Base-by-base conservation (phyloP, 2,113 vertebrate species). In the Zosterops borbonicus region DNA sequence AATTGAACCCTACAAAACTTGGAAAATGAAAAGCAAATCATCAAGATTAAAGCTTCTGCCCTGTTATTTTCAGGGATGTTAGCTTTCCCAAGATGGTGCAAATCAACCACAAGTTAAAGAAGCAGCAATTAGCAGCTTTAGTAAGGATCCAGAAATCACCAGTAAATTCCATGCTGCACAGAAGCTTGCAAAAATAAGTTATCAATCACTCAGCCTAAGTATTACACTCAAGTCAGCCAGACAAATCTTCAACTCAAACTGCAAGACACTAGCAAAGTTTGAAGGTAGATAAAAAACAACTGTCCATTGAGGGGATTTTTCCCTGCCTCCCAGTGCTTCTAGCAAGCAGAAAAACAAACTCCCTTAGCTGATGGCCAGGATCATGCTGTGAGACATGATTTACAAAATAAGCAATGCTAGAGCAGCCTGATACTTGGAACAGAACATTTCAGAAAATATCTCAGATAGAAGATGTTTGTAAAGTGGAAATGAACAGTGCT, bases 181-280 rank as follows among this genome's bases (percentile, higher is more conserved):
- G 60, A 82, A 89, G 71, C 49, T 78, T 68, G 44, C 41, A 93
- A 46, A 93, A 96, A 17, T 74, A 91, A 76, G 64, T 74, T 64
- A 75, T 64, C 37, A 39, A 46, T 86, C 52, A 75, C 41, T 92
- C 47, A 63, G 20, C 70, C 16, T 42, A 90, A 88, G 56, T 59
- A 94, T 83, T 70, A 83, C 35, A 77, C 60, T 83, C 53, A 74
- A 85, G 63, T 56, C 56, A 89, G 49, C 52, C 52, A 89, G 65
- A 75, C n/a, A 93, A 95, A 89, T 90, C 68, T 93, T 65, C 86
- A 90, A 94, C 68, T 92, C 73, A 86, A 84, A 84, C 58, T 89
- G 47, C 56, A 93, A 93, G 53, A 68, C 60, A 89, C 17, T 68
- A 83, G 78, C 24, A 71, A 95, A 68, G 44, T 87, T 64, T 73